A percentile compares a stretch with the other conserved stretches of the same genome.
Evolutionary conservation across 2,888 invertebrate species (phyloP).

Genomic region (Nipponacmea schrenckii): DNA sequence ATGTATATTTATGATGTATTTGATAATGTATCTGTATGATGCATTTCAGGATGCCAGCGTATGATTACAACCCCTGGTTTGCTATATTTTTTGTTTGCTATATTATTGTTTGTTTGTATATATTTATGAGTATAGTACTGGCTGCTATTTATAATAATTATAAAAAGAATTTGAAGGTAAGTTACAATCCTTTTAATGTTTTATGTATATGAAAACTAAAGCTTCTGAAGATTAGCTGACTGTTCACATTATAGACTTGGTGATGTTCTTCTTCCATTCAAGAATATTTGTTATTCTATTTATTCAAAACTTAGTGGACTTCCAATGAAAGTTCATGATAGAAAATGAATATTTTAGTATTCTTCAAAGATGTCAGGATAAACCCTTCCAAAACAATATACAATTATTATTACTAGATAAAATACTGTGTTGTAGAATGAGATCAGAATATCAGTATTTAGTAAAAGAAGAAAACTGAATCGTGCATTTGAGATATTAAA

Average conservation of each 20-base stretch:
- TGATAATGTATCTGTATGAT: too few relatives aligned
- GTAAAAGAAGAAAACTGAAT: slow-evolving; percentile 65
- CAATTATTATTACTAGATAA: not conserved
- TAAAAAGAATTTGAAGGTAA: slow-evolving; percentile 79
- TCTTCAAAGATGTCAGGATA: too few relatives aligned
- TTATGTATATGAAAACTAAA: too few relatives aligned
- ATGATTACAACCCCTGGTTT: slow-evolving; percentile 66
- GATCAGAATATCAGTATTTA: slow-evolving; percentile 57
- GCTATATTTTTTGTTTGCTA: slow-evolving; percentile 69
- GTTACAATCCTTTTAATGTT: slow-evolving; percentile 6
- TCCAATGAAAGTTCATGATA: too few relatives aligned
- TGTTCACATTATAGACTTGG: too few relatives aligned
- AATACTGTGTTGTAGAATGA: slow-evolving; percentile 53
- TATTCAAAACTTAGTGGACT: not conserved
- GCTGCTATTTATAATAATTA: slow-evolving; percentile 98
- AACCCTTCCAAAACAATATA: too few relatives aligned
- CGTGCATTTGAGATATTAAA: slow-evolving; percentile 67
- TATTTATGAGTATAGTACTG: slow-evolving; percentile 85
- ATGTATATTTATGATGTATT: too few relatives aligned
- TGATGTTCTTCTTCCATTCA: not conserved
- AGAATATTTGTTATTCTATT: not conserved
- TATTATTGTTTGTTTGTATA: slow-evolving; percentile 68
- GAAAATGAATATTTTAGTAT: too few relatives aligned
- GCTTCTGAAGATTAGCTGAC: too few relatives aligned
- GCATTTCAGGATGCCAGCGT: slow-evolving; percentile 70